Percentiles rank a stretch among this genome's conserved stretches.
Conservation (phyloP, 2,888 invertebrate species). For the Busseola fusca region DNA sequence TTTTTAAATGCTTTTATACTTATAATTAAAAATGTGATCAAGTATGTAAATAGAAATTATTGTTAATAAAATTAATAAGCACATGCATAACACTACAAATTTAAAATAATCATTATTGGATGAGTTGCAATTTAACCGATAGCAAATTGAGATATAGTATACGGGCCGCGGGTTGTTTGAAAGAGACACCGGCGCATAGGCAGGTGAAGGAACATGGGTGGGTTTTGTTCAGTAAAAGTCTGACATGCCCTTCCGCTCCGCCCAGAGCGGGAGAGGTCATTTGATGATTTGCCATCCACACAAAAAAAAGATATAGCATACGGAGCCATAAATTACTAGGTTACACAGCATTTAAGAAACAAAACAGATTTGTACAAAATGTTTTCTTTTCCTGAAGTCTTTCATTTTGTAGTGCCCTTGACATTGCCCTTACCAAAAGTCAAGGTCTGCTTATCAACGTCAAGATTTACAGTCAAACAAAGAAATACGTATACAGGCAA, state of each 20-base stretch:
- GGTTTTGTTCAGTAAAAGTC: too few species aligned
- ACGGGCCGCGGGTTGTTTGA: too few species aligned
- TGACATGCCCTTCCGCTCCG: too few species aligned
- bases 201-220: too few species aligned
- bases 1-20: too few species aligned
- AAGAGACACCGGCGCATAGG: too few species aligned
- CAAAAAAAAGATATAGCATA: constrained; percentile 16
- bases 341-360: constrained; percentile 7
- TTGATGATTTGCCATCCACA: constrained; percentile 30
- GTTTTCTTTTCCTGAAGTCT: constrained; percentile 4
- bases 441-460: constrained; percentile 55
- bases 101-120: constrained; percentile 13
- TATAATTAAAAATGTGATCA: too few species aligned
- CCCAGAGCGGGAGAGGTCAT: too few species aligned
- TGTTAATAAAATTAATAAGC: too few species aligned
- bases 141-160: constrained; percentile 18
- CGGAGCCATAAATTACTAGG: not conserved
- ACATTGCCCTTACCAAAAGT: constrained; percentile 34
- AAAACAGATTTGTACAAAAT: constrained; percentile 8
- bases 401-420: constrained; percentile 23
- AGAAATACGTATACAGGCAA: not conserved
- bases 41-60: too few species aligned
- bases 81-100: too few species aligned
- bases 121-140: constrained; percentile 28
- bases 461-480: constrained; percentile 37